A percentile compares a stretch with the other conserved stretches of the same genome.
Evolutionary conservation across 2,888 invertebrate species (phyloP).

Genomic region (Clunio marinus): DNA sequence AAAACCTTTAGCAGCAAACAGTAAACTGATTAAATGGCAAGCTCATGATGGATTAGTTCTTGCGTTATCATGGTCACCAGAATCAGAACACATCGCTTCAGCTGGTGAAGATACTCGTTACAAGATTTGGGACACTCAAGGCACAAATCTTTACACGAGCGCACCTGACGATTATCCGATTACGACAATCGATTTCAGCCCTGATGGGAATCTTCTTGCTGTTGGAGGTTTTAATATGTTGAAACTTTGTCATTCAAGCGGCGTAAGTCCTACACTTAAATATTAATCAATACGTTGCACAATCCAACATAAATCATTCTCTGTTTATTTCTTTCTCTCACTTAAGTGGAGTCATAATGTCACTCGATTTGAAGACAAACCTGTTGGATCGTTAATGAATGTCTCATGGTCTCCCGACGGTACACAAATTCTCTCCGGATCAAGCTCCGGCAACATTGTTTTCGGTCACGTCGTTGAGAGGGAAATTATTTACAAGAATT

Average conservation of each 20-base stretch:
- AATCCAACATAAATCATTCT: constrained; percentile 25
- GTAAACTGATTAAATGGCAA: constrained; percentile 80
- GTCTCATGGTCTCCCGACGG: constrained; percentile 94
- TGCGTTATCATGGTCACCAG: constrained; percentile 91
- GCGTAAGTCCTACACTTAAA: constrained; percentile 59
- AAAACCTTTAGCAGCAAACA: constrained; percentile 69
- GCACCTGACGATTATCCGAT: constrained; percentile 84
- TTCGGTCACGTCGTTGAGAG: constrained; percentile 88
- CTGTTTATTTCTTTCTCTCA: background rate
- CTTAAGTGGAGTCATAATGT: constrained; percentile 78
- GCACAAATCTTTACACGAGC: constrained; percentile 82
- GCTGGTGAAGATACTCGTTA: constrained; percentile 89
- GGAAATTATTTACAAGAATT: constrained; percentile 78
- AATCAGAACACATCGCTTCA: constrained; percentile 85
- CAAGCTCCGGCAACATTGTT: constrained; percentile 84
- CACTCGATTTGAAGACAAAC: constrained; percentile 75
- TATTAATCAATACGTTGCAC: constrained; percentile 36
- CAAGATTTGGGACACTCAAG: constrained; percentile 88
- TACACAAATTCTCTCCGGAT: constrained; percentile 92
- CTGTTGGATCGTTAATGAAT: constrained; percentile 83
- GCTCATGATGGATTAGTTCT: constrained; percentile 93
- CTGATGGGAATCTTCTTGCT: constrained; percentile 84
- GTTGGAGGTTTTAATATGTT: constrained; percentile 91
- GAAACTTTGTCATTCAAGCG: constrained; percentile 86
- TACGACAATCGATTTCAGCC: constrained; percentile 79